Percentiles rank a stretch among this genome's conserved stretches.
Conservation (phyloP, 2,888 invertebrate genomes). For the Cheilosia urbana region DNA sequence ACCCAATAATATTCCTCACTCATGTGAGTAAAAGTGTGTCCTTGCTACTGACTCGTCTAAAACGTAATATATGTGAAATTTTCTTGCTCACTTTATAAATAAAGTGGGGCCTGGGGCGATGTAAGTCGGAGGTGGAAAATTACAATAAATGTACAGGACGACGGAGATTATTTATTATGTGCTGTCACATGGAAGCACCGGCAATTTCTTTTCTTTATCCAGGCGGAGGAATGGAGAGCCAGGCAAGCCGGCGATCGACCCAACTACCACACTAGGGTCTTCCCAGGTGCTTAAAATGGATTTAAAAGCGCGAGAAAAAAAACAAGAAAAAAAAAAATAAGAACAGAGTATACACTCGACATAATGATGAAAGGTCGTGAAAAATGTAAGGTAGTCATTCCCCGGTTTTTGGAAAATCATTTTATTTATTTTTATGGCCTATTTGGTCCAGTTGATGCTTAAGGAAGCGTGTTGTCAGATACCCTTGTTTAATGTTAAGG, state of each 20-base stretch:
- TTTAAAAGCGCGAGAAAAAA: conserved; percentile 36
- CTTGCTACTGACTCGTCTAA: conserved; percentile 21
- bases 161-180: conserved; percentile 72
- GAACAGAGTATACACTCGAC: conserved; percentile 50
- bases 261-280: not conserved
- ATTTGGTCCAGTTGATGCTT: conserved; percentile 61
- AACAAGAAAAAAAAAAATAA: conserved; percentile 40
- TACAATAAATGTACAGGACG: conserved; percentile 61
- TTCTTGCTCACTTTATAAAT: conserved; percentile 66
- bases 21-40: conserved; percentile 13
- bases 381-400: not conserved
- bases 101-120: conserved; percentile 14
- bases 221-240: not conserved
- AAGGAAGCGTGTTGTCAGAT: conserved; percentile 52
- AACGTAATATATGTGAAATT: conserved; percentile 67
- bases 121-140: conserved; percentile 22
- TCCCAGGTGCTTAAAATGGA: conserved; percentile 63
- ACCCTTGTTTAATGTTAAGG: conserved; percentile 35
- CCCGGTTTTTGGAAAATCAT: conserved; percentile 48
- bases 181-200: conserved; percentile 72
- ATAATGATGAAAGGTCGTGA: conserved; percentile 48
- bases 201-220: conserved; percentile 68
- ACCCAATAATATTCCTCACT: conserved; percentile 57
- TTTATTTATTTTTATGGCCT: conserved; percentile 68
- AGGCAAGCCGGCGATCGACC: not conserved